These are phyloP conservation scores for Abrostola triplasia DNA, from an alignment of 2,888 invertebrate genomes.

Conservation along the genomic window DNA sequence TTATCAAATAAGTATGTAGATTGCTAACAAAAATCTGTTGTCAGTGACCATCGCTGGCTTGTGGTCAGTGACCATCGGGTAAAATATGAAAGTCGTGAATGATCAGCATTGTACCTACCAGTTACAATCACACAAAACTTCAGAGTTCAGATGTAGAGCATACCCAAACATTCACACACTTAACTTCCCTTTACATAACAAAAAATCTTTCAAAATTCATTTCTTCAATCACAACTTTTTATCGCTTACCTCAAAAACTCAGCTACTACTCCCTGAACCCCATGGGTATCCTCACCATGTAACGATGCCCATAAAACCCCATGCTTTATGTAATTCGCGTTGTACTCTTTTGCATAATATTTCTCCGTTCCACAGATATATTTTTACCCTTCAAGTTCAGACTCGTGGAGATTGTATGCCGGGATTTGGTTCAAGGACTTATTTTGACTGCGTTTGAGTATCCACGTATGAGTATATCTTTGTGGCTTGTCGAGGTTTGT, in stretches of 20 bases:
- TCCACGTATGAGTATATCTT: not conserved
- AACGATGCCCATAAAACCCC: conserved; percentile 11
- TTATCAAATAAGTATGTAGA: too few relatives aligned
- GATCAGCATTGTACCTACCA: too few relatives aligned
- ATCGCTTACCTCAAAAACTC: not conserved
- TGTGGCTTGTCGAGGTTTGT: not conserved
- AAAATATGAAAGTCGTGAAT: too few relatives aligned
- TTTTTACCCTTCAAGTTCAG: conserved; percentile 15
- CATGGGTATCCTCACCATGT: conserved; percentile 15
- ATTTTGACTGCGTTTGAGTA: conserved; percentile 11
- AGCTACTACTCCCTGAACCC: not conserved
- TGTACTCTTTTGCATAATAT: conserved; percentile 36
- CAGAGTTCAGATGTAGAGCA: too few relatives aligned
- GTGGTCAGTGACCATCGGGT: too few relatives aligned
- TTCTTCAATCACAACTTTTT: not conserved
- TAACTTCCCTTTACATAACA: not conserved
- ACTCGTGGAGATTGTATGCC: conserved; percentile 17
- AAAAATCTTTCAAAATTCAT: not conserved
- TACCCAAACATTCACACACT: too few relatives aligned
- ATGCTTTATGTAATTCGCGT: conserved; percentile 9
- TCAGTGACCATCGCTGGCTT: too few relatives aligned
- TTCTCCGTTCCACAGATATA: conserved; percentile 13
- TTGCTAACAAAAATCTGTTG: too few relatives aligned
- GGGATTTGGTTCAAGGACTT: conserved; percentile 23
- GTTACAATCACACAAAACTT: too few relatives aligned